Base-by-base conservation (phyloP, 2,797 vertebrate species). In the Anableps anableps region DNA sequence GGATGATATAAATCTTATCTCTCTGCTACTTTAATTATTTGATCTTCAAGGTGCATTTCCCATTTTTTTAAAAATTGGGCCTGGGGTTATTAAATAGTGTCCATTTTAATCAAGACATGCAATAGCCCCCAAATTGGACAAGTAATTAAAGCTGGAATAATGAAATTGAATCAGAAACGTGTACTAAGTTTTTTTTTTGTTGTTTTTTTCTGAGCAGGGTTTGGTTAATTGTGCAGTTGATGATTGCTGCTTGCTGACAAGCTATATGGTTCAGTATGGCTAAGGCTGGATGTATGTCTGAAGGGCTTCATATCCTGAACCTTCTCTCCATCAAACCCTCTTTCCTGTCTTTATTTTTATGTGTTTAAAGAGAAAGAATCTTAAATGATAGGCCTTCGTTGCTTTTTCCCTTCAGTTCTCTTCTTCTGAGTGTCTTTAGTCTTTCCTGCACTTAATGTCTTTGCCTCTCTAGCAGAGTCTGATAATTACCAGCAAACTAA, bases 1-100 rank as follows among this genome's bases (percentile, higher is more conserved):
- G 78, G 76, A 73, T 73, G 94, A 94, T 94, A 94, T 91, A 90
- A 94, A 95, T 95, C 94, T 95, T 94, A 95, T 96, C 95, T 94
- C 80, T 26, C 75, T 1, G 70, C 86, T 62, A 85, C 93, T 95
- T 95, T 96, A 95, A 96, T 96, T 95, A 95, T 96, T 95, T 90
- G 88, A 92, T 95, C 93, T 94, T 94, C 84, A 93, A 95, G 91
- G 93, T 93, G 89, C 66, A 89, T 91, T 94, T 84, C 80, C 9
- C 14, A 88, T 93, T 92, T 90, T 74, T 70, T 71, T 45, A 29
- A 1, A 23, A 23, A 76, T 77, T 76, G 78, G 85, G 86, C 82
- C 78, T 1, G 66, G 88, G 88, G 93, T 94, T 95, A 96, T 94
- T 95, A 95, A 95, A 94, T 88, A 91, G 90, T 94, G 93, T 94